Base-by-base conservation (phyloP, 92 coral and sea anemone genomes). In the Metridium senile region DNA sequence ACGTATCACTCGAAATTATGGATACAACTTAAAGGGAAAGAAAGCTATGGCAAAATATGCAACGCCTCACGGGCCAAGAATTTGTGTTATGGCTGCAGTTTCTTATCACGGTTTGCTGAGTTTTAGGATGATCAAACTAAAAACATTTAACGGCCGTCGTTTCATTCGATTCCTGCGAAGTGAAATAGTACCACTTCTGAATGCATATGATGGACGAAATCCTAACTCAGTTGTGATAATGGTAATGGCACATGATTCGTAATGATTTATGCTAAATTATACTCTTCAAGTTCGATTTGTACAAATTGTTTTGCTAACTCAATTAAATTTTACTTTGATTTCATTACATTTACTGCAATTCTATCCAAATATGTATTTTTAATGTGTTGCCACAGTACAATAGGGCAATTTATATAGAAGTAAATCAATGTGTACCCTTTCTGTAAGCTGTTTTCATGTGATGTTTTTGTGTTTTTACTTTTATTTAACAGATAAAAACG, bases 151-250 rank as follows among this genome's bases (percentile, higher is more conserved):
- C 57, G 84, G 62, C 23, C 49, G 82, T 19, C 61, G 32, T 39
- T 81, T 86, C 39, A 62, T 71, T 3, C 51, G 62, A 43, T 82
- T 82, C 43, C 17, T 82, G n/a, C 46, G 77, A 52, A 72, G 57
- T 11, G 87, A 86, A 23, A 71, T 86, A 33, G 86, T 74, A 2
- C 83, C 90, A 1, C 53, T n/a, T 20, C 67, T 86, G 81, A 82
- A 86, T 51, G 79, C 86, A 56, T 81, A 81, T 54, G 71, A 81
- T 64, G 83, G 90, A 17, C 52, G 82, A 13, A 81, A 86, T 75
- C 27, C 77, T 28, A 74, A 75, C 21, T 80, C 82, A 54, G 89
- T 85, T 30, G 82, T 80, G 19, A 70, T 86, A 1, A 86, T 86
- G 83, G 83, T 74, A 74, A 75, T 46, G 90, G n/a, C n/a, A n/a